Evolutionary conservation across 2,113 vertebrate genomes (phyloP), one percentile per base, ranked within the genome.

Genomic region (Cryptomyrus ogoouensis): DNA sequence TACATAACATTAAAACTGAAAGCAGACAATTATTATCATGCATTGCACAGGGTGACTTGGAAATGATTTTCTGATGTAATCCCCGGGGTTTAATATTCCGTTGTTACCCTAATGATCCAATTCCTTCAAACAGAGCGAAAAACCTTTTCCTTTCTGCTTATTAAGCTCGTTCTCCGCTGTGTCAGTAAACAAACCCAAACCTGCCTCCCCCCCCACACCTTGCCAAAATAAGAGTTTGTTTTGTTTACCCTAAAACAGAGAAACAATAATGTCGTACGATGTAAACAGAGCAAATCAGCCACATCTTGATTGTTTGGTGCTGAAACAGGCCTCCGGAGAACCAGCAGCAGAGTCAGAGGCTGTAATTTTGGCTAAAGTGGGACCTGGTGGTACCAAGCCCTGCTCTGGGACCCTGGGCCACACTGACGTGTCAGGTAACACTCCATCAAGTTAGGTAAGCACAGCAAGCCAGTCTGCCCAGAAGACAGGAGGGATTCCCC

Each of bases 61-160:
- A 74, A 35, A 83, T 47, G 47, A 83, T 24, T 83, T 84, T 46
- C 77, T 83, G 77, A 83, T 83, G 77, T 44, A 83, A 83, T 35
- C 83, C 83, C 39, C 0, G 1, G 44, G 44, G 83, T 47, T 47
- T 46, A 84, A 46, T 84, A 84, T 84, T 84, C 31, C 15, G 1
- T 47, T 47, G 44, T 42, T 46, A n/a, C 39, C 44, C 44, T 84
- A 84, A 84, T 47, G 44, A 84, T 44, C 17, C 46, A 84, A 49
- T 84, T 46, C 83, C 44, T 84, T 24, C 21, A 84, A 84, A 47
- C 5, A 47, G 24, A 84, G 44, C 44, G 12, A 47, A 10, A 24
- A 84, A 15, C 44, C 10, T 39, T 27, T 70, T 80, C 74, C 74
- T 80, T 80, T 42, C 35, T 80, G 74, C 74, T 80, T 39, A 39